Evolutionary conservation across 2,113 vertebrate species (phyloP).

Genomic region (Neolamprologus tretocephalus): DNA sequence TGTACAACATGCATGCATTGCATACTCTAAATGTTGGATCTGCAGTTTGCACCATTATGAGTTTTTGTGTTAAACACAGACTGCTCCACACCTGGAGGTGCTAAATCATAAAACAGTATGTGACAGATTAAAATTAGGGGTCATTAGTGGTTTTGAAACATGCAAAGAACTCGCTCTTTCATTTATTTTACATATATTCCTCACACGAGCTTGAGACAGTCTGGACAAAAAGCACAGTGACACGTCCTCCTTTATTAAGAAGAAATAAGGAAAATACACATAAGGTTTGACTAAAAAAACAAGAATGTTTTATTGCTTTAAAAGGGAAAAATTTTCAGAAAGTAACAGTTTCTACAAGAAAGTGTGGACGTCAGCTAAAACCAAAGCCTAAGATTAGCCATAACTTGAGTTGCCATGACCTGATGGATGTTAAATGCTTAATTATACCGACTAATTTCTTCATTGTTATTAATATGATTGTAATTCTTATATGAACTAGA

Average conservation of each 20-base stretch:
- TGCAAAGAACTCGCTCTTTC: not conserved
- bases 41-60: not conserved
- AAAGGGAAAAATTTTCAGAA: accelerated
- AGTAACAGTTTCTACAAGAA: not conserved
- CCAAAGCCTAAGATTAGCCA: not conserved
- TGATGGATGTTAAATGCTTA: not conserved
- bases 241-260: not conserved
- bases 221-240: not conserved
- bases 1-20: not conserved
- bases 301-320: not conserved
- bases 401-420: accelerated
- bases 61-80: not conserved
- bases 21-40: not conserved
- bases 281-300: not conserved
- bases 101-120: not conserved
- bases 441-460: not conserved
- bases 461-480: not conserved
- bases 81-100: not conserved
- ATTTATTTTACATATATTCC: not conserved
- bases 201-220: not conserved
- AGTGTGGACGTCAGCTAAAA: not conserved
- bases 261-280: not conserved
- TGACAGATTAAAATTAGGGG: not conserved
- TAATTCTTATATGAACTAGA: not conserved
- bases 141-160: not conserved